Conservation (phyloP, 2,888 invertebrate genomes). For the Ypsolopha scabrella region DNA sequence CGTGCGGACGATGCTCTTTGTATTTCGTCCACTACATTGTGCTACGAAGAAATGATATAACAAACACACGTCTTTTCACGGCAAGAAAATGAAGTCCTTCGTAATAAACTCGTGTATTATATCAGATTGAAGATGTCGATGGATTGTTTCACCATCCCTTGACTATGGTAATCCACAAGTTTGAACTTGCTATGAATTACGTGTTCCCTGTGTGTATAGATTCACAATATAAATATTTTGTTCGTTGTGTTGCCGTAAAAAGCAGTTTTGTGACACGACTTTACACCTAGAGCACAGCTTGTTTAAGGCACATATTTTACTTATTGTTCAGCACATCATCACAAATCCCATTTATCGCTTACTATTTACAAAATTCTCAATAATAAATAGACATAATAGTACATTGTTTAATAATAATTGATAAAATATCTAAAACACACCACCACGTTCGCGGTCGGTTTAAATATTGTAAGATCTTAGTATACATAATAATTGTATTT, state of each 20-base stretch:
- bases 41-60: background rate
- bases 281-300: conserved; percentile 1
- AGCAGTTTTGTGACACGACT: background rate
- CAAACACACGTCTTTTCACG: background rate
- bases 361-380: conserved; percentile 1
- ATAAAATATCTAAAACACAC: background rate
- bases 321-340: conserved; percentile 1
- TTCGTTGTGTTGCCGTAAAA: background rate
- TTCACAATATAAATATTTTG: too few species aligned
- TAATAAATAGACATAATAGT: background rate
- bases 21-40: too few species aligned
- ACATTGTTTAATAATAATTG: background rate
- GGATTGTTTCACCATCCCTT: too few species aligned
- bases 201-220: too few species aligned
- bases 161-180: too few species aligned
- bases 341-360: background rate
- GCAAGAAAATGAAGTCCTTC: background rate
- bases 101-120: too few species aligned
- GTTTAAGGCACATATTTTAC: conserved; percentile 1
- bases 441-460: too few species aligned
- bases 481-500: too few species aligned
- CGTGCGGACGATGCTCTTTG: too few species aligned
- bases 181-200: too few species aligned
- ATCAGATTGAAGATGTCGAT: too few species aligned
- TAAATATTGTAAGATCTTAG: too few species aligned